phyloP scores from a whole-genome alignment of 1,140 invertebrate species.

The Zaprionus ornatus region DNA sequence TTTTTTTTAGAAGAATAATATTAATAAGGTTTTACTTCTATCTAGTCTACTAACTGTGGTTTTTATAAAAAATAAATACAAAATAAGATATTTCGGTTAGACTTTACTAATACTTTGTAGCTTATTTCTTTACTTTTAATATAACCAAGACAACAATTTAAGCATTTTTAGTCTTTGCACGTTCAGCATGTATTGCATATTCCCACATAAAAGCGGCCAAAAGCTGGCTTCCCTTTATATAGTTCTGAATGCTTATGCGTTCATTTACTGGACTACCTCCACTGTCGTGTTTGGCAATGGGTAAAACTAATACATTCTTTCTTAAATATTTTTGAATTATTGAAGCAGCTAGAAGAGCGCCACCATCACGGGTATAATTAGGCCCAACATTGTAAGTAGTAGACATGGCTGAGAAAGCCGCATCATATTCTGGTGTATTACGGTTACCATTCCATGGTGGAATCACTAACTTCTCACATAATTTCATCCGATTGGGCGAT shows the following conservation, averaged over 20 bases:
- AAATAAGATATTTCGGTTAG: too few relatives aligned
- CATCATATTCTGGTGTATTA: slow-evolving; percentile 94
- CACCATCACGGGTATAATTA: slow-evolving; percentile 39
- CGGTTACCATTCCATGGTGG: slow-evolving; percentile 95
- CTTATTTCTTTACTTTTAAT: too few relatives aligned
- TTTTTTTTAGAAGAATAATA: too few relatives aligned
- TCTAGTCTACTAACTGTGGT: too few relatives aligned
- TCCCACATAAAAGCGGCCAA: slow-evolving; percentile 45
- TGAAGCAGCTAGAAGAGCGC: slow-evolving; percentile 25
- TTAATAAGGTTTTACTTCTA: too few relatives aligned
- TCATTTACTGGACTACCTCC: slow-evolving; percentile 45
- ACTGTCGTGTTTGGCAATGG: slow-evolving; percentile 36
- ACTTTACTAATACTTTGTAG: too few relatives aligned
- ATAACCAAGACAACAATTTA: neutral
- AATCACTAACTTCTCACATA: slow-evolving; percentile 84
- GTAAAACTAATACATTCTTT: slow-evolving; percentile 44
- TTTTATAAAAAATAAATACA: too few relatives aligned
- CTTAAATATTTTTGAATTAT: slow-evolving; percentile 18
- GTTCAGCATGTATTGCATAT: slow-evolving; percentile 26
- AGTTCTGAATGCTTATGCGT: slow-evolving; percentile 33
- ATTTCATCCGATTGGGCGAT: slow-evolving; percentile 93
- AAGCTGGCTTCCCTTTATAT: slow-evolving; percentile 39
- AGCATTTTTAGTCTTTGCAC: neutral
- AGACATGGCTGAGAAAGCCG: slow-evolving; percentile 92
- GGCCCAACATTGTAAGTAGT: slow-evolving; percentile 95